Base-by-base conservation (phyloP, 23 tunicate genomes). In the Phallusia fumigata region DNA sequence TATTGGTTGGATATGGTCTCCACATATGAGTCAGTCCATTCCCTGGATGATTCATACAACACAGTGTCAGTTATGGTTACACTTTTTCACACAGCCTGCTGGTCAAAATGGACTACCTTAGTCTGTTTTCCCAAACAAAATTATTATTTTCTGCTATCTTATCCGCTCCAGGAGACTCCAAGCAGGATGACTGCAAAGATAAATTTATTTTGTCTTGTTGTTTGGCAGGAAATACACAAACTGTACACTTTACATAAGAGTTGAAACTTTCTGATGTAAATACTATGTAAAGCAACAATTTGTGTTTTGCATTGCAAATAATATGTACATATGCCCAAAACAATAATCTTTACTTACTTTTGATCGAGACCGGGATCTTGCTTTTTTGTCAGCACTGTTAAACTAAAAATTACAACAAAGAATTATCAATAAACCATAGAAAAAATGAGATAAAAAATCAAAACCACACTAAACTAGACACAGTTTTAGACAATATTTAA, bases 21-120 rank as follows among this genome's bases (percentile, higher is more conserved):
- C 19, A 28, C 75, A 77, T 88, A 88, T 6, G 80, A 74, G 34
- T 83, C 84, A 34, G n/a, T 74, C 92, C 92, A 88, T 51, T 88
- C 92, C 78, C 92, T 88, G 84, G 10, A 50, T 21, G 10, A 58
- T 22, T 22, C 40, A 47, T 19, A 0, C 34, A 47, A 44, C 34
- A 44, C 40, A 31, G 11, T n/a, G 40, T 78, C 44, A 74, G 22
- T 21, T 19, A 31, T 74, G 30, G 22, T 1, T 31, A 19, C 44
- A 74, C 12, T 19, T 18, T 2, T 34, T 40, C 5, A 10, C 10
- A 40, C 47, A 40, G 47, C 10, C 47, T 40, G 10, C 44, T 74
- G 22, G 40, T 15, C 35, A 74, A 19, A 74, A 74, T 21, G 30
- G 12, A 28, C 21, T 87, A 87, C 91, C 79, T 87, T 58, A 87